Conservation (phyloP, 2,797 vertebrate genomes). For the Margarornis squamiger region DNA sequence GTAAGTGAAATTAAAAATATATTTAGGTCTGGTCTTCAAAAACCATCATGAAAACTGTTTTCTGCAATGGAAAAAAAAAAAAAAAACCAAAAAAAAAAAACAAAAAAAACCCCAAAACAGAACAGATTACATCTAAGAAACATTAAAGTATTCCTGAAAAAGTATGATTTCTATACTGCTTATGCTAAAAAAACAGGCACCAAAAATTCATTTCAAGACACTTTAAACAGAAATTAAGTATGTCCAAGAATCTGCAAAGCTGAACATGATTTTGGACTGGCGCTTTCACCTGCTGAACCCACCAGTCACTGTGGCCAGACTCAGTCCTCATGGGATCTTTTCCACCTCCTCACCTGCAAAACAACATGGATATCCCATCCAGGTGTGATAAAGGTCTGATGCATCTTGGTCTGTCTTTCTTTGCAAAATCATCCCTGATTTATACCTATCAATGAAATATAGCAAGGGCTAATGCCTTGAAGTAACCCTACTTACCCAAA, state of each 20-base stretch:
- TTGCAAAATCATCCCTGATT: not conserved
- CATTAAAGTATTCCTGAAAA: not conserved
- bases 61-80: constrained; percentile 4
- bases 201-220: not conserved
- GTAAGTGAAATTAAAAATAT: constrained; percentile 32
- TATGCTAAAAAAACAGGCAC: not conserved
- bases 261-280: not conserved
- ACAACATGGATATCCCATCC: not conserved
- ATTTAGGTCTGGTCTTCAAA: not conserved
- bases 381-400: not conserved
- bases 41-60: not conserved
- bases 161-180: not conserved
- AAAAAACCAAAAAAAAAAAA: too few relatives aligned
- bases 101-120: not conserved
- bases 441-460: not conserved
- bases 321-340: not conserved
- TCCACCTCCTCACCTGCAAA: not conserved
- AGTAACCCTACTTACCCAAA: not conserved
- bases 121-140: not conserved
- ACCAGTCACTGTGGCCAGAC: not conserved
- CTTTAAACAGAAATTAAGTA: not conserved
- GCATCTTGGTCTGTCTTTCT: not conserved
- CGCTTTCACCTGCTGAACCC: not conserved
- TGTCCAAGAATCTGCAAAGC: not conserved
- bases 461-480: not conserved